Base-by-base conservation (phyloP, 2,797 vertebrate species). In the Enoplosus armatus region DNA sequence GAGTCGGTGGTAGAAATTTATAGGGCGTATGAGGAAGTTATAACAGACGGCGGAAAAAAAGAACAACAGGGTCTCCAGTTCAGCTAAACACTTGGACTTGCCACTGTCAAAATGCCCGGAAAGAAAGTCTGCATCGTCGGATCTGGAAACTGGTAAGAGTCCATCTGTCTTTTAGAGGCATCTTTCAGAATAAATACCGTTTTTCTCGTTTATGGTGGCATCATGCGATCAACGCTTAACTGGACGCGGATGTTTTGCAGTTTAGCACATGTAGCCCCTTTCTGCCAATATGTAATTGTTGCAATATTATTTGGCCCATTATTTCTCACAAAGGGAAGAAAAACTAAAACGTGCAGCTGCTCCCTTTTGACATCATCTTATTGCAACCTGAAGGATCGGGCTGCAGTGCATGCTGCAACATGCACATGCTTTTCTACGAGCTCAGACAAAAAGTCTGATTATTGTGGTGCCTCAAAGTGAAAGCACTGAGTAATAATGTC, bases 61-160 rank as follows among this genome's bases (percentile, higher is more conserved):
- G 5, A 73, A 66, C 24, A 75, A 22, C 47, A 29, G 27, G 10
- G 4, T 33, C 11, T 43, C 56, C 27, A 26, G 0, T 6, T 20
- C 5, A 15, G 26, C 0, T 16, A 26, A 54, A n/a, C 16, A 50
- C n/a, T 0, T 4, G 24, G 31, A 26, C 8, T 22, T 22, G 1
- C 12, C 27, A 6, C 56, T 18, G 5, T 4, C 5, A 88, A 75
- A 66, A 95, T 95, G 94, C 90, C 94, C 45, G 91, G 55, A 18
- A 93, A 88, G 70, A 96, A 94, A 85, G 92, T 96, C 56, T 96
- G 95, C 94, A 95, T 97, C 90, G 87, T 97, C 22, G 94, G 93
- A 77, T 94, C 94, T 39, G 94, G 94, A 68, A 94, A 94, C 82
- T 94, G 94, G 94, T 93, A 94, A 93, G 58, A 86, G 87, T 16